A percentile compares a stretch with the other conserved stretches of the same genome.
These are phyloP conservation scores for Meliscaeva auricollis DNA, from an alignment of 2,888 invertebrate species.

Conservation along the genomic window DNA sequence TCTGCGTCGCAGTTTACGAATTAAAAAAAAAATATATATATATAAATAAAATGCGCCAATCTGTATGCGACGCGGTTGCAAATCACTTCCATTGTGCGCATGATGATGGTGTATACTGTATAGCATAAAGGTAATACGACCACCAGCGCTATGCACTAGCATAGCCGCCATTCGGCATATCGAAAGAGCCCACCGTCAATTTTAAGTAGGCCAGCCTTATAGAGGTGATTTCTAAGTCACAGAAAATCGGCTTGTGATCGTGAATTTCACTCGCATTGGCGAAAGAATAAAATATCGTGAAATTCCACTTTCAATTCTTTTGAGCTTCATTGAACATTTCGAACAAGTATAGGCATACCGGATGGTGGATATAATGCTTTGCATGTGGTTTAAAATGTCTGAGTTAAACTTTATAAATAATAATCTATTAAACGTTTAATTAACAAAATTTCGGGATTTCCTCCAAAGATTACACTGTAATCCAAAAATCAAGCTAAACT, in stretches of 20 bases:
- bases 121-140: slow-evolving; percentile 20
- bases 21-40: slow-evolving; percentile 45
- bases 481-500: no score
- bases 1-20: slow-evolving; percentile 54
- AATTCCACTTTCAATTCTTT: slow-evolving; percentile 71
- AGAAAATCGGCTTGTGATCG: slow-evolving; percentile 62
- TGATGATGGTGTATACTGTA: neutral
- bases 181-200: slow-evolving; percentile 27
- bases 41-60: neutral
- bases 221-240: slow-evolving; percentile 67
- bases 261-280: slow-evolving; percentile 63
- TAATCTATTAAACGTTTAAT: no score
- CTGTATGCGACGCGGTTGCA: slow-evolving; percentile 46
- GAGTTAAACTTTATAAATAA: neutral
- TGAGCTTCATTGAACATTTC: neutral
- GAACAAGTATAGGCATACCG: neutral
- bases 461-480: no score
- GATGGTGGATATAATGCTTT: neutral
- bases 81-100: slow-evolving; percentile 62
- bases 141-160: neutral
- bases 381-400: neutral
- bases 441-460: no score
- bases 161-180: slow-evolving; percentile 3
- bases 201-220: slow-evolving; percentile 71
- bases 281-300: slow-evolving; percentile 51